Evolutionary conservation across 2,797 vertebrate species (phyloP), one percentile per base, ranked within the genome.

Genomic region (Anolis apletophallus): DNA sequence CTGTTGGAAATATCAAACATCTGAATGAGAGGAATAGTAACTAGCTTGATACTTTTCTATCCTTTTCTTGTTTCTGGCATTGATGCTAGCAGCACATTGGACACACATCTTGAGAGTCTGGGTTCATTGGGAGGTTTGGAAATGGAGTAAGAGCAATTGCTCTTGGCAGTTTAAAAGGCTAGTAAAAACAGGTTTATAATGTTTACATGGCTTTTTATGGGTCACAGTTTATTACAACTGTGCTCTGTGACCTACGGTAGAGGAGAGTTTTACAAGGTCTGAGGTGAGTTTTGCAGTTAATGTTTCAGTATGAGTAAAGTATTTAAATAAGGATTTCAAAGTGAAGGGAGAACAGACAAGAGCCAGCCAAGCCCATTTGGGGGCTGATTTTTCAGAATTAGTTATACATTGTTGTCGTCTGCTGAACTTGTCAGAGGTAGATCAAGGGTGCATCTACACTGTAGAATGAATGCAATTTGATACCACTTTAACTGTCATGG

Each of bases 121-220:
- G 91, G 88, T 94, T 89, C 89, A 94, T 69, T 1, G 1, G 67
- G 88, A 93, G 91, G 83, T 87, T 85, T 88, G 92, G 93, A 94
- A 95, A 80, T 80, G 91, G 88, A 86, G 89, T 92, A 92, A 95
- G 95, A 96, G 95, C 95, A 95, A 95, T 96, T 95, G 94, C 95
- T 96, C 92, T 93, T 94, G 85, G 59, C 92, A 87, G 93, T 93
- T 96, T 95, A 94, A 95, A 95, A 89, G 90, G 89, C 95, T 95
- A 94, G 95, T 97, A 95, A 97, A 97, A 97, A 84, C 92, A 94
- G 93, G 93, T 96, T 87, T 96, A 96, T 95, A 95, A 95, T 97
- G 95, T 96, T 96, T 96, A 96, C 95, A 96, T 95, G 93, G 94
- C 93, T 96, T 96, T 96, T 96, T 96, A 96, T 95, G 95, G 95